Evolutionary conservation across 2,888 invertebrate species (phyloP).

Genomic region (Pasiphila rectangulata): DNA sequence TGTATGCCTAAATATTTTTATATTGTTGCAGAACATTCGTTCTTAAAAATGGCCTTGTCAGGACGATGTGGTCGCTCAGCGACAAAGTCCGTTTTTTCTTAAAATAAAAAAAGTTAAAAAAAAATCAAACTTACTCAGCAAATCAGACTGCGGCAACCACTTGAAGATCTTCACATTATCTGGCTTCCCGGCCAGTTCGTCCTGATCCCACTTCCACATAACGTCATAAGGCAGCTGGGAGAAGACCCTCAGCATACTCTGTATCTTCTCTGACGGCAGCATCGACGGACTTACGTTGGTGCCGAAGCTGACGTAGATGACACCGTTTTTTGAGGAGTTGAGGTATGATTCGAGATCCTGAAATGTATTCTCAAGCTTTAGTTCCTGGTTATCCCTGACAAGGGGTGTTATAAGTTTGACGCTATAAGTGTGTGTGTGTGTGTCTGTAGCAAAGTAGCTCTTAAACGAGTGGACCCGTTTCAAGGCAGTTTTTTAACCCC

Average conservation of each 20-base stretch:
- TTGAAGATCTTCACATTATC: slow-evolving; percentile 38
- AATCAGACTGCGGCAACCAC: slow-evolving; percentile 43
- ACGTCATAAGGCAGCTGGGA: slow-evolving; percentile 38
- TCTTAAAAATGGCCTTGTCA: too few relatives aligned
- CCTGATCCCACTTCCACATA: slow-evolving; percentile 43
- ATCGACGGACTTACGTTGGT: slow-evolving; percentile 34
- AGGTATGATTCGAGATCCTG: slow-evolving; percentile 40
- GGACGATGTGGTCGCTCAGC: too few relatives aligned
- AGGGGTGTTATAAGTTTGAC: too few relatives aligned
- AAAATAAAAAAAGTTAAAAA: not conserved
- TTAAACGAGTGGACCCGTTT: too few relatives aligned
- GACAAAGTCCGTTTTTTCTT: too few relatives aligned
- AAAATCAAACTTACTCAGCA: slow-evolving; percentile 25
- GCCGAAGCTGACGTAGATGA: slow-evolving; percentile 44
- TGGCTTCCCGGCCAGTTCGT: slow-evolving; percentile 28
- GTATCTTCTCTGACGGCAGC: slow-evolving; percentile 33
- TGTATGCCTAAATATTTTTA: too few relatives aligned
- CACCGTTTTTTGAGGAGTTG: slow-evolving; percentile 30
- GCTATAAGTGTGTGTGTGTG: too few relatives aligned
- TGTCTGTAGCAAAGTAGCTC: too few relatives aligned
- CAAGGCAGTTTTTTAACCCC: too few relatives aligned
- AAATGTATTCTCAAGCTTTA: slow-evolving; percentile 16
- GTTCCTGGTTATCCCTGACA: slow-evolving; percentile 38
- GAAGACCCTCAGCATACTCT: slow-evolving; percentile 34
- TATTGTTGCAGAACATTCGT: too few relatives aligned